These are phyloP conservation scores for Danio jaintianensis DNA, from an alignment of 2,797 vertebrate species.

Conservation along the genomic window DNA sequence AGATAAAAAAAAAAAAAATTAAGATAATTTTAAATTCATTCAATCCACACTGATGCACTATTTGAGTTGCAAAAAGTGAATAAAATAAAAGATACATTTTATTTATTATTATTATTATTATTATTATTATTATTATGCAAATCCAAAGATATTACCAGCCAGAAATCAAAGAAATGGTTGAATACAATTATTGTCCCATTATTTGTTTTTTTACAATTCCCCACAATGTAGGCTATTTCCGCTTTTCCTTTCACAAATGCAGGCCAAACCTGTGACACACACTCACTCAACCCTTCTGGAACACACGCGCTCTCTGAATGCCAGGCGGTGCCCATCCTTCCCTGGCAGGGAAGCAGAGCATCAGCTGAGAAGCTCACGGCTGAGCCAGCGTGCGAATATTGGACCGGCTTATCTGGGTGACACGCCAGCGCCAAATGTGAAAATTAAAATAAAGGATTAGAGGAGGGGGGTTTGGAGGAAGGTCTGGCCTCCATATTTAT, in stretches of 20 bases:
- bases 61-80: too few relatives aligned
- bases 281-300: conserved; percentile 16
- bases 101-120: background rate
- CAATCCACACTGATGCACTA: too few relatives aligned
- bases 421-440: conserved; percentile 68
- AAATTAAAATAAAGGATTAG: conserved; percentile 73
- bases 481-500: conserved; percentile 58
- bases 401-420: conserved; percentile 73
- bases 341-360: conserved; percentile 55
- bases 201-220: too few relatives aligned
- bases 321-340: conserved; percentile 51
- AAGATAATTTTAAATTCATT: too few relatives aligned
- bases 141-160: background rate
- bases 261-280: conserved; percentile 17
- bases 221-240: background rate
- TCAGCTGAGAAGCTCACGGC: conserved; percentile 65
- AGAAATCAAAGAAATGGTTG: background rate
- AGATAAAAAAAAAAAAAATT: too few relatives aligned
- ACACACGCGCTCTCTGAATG: conserved; percentile 32
- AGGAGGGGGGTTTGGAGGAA: conserved; percentile 22
- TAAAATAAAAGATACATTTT: background rate
- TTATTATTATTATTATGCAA: background rate
- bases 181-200: background rate
- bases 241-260: background rate
- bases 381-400: conserved; percentile 73